These are phyloP conservation scores for Pseudomyrmex cubaensis DNA, from an alignment of 1,140 invertebrate species.

Conservation along the genomic window DNA sequence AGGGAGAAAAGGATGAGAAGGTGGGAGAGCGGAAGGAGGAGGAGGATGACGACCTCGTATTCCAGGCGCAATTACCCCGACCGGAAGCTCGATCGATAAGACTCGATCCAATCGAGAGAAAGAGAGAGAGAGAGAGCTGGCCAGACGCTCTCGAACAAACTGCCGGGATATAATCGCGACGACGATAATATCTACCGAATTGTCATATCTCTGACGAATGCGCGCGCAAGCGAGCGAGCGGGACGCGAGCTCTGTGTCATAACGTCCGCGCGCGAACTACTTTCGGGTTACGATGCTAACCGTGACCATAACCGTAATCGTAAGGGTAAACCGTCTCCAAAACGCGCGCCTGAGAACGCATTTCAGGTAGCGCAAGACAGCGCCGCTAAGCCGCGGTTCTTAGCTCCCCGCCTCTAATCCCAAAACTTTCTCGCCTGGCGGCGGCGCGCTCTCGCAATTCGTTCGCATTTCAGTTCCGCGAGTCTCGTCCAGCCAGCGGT, in stretches of 20 bases:
- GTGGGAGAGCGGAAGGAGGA: not conserved
- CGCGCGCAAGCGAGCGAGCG: not conserved
- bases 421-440: not conserved
- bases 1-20: not conserved
- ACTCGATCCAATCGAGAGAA: conserved; percentile 20
- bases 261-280: not conserved
- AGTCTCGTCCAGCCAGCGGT: not conserved
- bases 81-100: conserved; percentile 42
- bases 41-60: conserved; percentile 47
- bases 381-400: not conserved
- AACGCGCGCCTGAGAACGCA: not conserved
- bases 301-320: conserved; percentile 30
- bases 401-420: conserved; percentile 3
- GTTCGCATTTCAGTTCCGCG: not conserved
- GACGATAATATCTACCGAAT: conserved; percentile 18
- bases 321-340: conserved; percentile 32
- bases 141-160: conserved; percentile 21
- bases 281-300: conserved; percentile 25
- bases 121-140: not conserved
- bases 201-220: conserved; percentile 52
- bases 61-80: conserved; percentile 35
- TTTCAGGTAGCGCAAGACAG: conserved; percentile 13
- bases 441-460: not conserved
- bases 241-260: not conserved
- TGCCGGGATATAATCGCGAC: conserved; percentile 36